Conservation (phyloP, 2,113 vertebrate genomes). For the Pongo pygmaeus region DNA sequence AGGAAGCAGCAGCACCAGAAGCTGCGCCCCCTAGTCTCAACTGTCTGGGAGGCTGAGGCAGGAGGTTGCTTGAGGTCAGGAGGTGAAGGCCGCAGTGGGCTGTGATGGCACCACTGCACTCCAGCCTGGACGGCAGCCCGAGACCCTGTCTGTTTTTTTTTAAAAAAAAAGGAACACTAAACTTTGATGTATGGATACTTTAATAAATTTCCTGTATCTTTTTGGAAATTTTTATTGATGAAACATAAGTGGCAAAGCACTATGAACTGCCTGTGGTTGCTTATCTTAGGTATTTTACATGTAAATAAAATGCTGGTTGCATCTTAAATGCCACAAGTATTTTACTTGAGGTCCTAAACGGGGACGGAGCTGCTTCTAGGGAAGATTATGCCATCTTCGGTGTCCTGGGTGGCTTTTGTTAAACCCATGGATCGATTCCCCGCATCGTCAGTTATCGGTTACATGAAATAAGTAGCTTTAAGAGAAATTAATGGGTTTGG, state of each 20-base stretch:
- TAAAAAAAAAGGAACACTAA: background rate
- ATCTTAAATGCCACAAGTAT: background rate
- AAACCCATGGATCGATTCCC: background rate
- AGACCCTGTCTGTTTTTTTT: background rate
- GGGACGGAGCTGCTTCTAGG: background rate
- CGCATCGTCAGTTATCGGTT: background rate
- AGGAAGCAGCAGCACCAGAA: no score
- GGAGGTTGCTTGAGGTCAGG: background rate
- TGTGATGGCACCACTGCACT: background rate
- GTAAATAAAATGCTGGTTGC: background rate
- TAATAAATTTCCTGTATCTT: no score
- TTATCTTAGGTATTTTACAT: background rate
- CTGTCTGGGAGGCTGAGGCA: background rate
- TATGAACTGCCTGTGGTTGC: background rate
- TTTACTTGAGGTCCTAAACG: background rate
- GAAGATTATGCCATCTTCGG: background rate
- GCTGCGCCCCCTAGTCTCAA: no score
- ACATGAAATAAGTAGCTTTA: background rate
- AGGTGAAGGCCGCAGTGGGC: background rate
- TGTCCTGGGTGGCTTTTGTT: background rate
- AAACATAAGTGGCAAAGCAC: background rate
- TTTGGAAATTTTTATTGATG: fast-evolving
- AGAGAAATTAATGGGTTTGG: no score
- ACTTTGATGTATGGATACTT: no score
- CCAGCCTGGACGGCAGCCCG: background rate